Evolutionary conservation across 2,888 invertebrate genomes (phyloP), one percentile per base, ranked within the genome.

Genomic region (Allygus modestus): DNA sequence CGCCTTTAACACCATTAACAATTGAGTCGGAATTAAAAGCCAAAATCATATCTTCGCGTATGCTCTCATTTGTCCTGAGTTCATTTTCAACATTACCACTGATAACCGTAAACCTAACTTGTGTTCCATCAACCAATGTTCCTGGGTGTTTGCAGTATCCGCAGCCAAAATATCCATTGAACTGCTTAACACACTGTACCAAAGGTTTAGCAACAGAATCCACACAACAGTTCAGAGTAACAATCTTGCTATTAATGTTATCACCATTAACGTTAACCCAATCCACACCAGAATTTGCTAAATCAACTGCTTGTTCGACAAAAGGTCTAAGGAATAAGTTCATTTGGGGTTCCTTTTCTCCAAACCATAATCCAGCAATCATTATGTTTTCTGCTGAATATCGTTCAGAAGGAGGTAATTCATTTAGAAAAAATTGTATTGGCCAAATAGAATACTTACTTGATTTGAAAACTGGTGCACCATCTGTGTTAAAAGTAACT

Each of bases 361-460:
- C 69, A 69, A 69, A 69, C 69, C 69, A 69, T 37, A 69, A 31
- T 15, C 69, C 69, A 31, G 69, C 69, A 33, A 69, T 33, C 69
- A 69, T 69, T 1, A 69, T 4, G 31, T 69, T 28, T 4, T 69
- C 69, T n/a, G 69, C 5, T 11, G 17, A 26, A n/a, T 31, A 69
- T 31, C 69, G 28, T 11, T 69, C 69, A 17, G 69, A 31, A 31
- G 69, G 69, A 17, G 69, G 69, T n/a, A 69, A 69, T 17, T 69
- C 69, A 69, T 69, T 69, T 5, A 26, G 7, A 33, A 23, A 69
- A 69, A 69, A 69, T 5, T 31, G 69, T 31, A 69, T 33, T 4
- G 69, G 69, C 69, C 69, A 69, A 69, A 31, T 17, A 12, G 31
- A 69, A 69, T 69, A 37, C 11, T n/a, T 2, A 33, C 31, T 37